These are phyloP conservation scores for Serranus cabrilla DNA, from an alignment of 2,797 vertebrate species.

Conservation along the genomic window DNA sequence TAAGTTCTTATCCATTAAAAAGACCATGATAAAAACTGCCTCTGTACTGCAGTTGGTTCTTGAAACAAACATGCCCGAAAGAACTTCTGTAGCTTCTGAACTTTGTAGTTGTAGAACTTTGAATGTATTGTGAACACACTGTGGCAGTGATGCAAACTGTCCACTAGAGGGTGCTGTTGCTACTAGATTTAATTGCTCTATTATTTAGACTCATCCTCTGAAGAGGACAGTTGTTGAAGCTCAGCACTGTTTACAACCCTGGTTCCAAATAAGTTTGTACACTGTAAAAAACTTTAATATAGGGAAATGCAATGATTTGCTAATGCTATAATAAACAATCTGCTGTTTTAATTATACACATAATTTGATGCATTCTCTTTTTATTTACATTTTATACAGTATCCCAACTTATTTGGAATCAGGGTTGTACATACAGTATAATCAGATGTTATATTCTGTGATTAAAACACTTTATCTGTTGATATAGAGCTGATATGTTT, in stretches of 20 bases:
- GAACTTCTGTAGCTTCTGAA: neutral
- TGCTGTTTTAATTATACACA: no score
- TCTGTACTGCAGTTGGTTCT: neutral
- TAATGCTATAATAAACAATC: no score
- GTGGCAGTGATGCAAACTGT: constrained; percentile 36
- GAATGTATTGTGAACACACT: neutral
- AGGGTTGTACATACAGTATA: neutral
- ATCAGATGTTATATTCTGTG: neutral
- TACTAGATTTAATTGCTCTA: constrained; percentile 14
- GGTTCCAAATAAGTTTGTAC: no score
- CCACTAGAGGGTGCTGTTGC: constrained; percentile 70
- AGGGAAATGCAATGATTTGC: no score
- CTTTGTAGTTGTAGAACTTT: neutral
- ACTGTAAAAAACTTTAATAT: no score
- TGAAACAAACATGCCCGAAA: neutral
- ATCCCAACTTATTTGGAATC: no score
- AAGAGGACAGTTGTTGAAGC: constrained; percentile 2
- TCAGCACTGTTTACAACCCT: constrained; percentile 1
- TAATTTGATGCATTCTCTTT: no score
- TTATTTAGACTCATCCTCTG: fast-evolving
- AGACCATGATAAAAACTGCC: no score
- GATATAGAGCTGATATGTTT: constrained; percentile 16
- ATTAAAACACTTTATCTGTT: constrained; percentile 24
- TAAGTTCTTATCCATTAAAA: no score
- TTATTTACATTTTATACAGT: no score